A percentile compares a stretch with the other conserved stretches of the same genome.
These are phyloP conservation scores for Bubo blakistoni DNA, from an alignment of 2,113 vertebrate genomes.

Conservation along the genomic window DNA sequence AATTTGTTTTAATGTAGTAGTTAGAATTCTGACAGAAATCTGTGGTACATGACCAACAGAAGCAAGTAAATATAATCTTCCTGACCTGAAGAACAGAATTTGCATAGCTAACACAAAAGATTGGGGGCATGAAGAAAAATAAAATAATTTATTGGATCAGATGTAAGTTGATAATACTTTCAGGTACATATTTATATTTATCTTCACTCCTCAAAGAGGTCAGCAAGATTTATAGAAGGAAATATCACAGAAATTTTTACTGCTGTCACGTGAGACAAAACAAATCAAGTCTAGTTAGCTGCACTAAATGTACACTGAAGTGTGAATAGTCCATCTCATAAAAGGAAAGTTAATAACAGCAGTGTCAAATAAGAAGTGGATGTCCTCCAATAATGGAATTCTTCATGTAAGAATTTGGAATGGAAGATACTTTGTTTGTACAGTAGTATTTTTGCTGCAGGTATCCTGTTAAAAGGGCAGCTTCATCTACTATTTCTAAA, in stretches of 20 bases:
- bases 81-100: background rate
- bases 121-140: background rate
- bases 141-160: background rate
- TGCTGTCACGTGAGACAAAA: background rate
- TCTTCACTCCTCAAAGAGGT: background rate
- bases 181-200: background rate
- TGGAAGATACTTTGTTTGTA: background rate
- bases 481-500: background rate
- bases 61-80: background rate
- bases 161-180: background rate
- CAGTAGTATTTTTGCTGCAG: background rate
- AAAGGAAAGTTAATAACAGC: background rate
- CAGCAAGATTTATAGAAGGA: background rate
- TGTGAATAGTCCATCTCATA: background rate
- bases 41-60: background rate
- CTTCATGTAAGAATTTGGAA: background rate
- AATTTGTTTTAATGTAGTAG: background rate
- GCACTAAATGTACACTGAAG: background rate
- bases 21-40: background rate
- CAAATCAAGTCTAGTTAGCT: background rate
- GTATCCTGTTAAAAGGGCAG: background rate
- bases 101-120: background rate
- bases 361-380: background rate
- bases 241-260: background rate
- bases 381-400: background rate